Evolutionary conservation across 2,113 vertebrate genomes (phyloP), one percentile per base, ranked within the genome.

Genomic region (Chelonoidis abingdonii): DNA sequence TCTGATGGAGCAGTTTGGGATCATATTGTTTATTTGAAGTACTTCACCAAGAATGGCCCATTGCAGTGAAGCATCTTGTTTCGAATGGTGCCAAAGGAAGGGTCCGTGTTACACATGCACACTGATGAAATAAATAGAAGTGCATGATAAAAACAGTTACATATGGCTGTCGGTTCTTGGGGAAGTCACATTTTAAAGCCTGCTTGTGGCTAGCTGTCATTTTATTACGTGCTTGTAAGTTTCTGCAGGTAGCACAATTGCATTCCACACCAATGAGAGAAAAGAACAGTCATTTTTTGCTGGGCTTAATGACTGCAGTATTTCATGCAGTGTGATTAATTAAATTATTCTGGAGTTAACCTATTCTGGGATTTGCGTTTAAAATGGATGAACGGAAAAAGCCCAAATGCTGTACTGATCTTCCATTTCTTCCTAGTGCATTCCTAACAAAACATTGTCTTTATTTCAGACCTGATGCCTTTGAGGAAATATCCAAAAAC

Each of bases 311-410:
- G 85, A 95, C 94, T 91, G 53, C 94, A 86, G 83, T 95, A 89
- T 97, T 95, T 95, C 93, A 92, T 91, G 90, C 81, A 57, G 78
- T 92, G 94, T 93, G 92, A 93, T 96, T 96, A 96, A 97, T 96
- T 94, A 95, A 96, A 96, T 96, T 95, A 97, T 93, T 95, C 90
- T 95, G 92, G 91, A 92, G 91, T 96, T 97, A 98, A 94, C 93
- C 96, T 96, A 85, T 83, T 94, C 82, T 86, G 84, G 94, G 93
- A 94, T 93, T 93, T 87, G 93, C 96, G 97, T 97, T 96, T 96
- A 96, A 97, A 97, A 97, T 94, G 95, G 91, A 92, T 95, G 96
- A 96, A 95, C 38, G 3, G 29, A 2, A 84, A 86, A 89, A 72
- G 14, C 31, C 83, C 57, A 87, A 93, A 89, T 52, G 86, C 80